phyloP scores from a whole-genome alignment of 2,797 vertebrate genomes.

The Manis javanica region DNA sequence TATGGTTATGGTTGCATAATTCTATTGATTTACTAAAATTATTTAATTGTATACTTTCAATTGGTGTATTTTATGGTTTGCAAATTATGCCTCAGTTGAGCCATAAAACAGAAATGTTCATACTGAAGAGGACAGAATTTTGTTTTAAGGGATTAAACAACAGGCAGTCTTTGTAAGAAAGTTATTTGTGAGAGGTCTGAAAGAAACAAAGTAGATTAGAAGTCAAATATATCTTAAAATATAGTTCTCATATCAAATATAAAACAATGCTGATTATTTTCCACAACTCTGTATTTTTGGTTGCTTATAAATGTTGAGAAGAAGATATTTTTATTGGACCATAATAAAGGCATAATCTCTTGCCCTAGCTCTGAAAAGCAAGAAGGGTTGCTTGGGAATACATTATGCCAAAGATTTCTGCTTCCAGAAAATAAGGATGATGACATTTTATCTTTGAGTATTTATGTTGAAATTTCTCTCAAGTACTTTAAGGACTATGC shows the following conservation, averaged over 20 bases:
- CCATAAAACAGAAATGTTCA: neutral
- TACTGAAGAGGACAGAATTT: neutral
- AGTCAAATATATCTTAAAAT: constrained; percentile 13
- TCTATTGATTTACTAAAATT: neutral
- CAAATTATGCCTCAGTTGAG: neutral
- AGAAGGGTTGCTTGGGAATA: constrained; percentile 50
- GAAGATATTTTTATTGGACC: neutral
- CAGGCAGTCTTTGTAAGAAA: neutral
- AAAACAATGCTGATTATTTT: neutral
- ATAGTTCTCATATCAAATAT: neutral
- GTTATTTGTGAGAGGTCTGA: neutral
- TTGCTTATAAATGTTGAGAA: constrained; percentile 26
- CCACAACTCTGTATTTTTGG: constrained; percentile 18
- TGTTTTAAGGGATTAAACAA: constrained; percentile 29
- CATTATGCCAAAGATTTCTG: constrained; percentile 57
- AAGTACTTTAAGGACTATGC: constrained; percentile 36
- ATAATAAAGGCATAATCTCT: constrained; percentile 16
- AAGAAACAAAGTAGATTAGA: neutral
- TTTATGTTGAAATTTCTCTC: constrained; percentile 61
- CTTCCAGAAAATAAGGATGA: constrained; percentile 65
- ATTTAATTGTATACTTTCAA: neutral
- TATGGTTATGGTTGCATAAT: neutral
- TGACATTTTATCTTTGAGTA: constrained; percentile 73
- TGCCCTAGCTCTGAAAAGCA: constrained; percentile 43
- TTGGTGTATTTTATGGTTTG: neutral